Evolutionary conservation across 2,797 vertebrate species (phyloP), one percentile per base, ranked within the genome.

Genomic region (Megalops cyprinoides): DNA sequence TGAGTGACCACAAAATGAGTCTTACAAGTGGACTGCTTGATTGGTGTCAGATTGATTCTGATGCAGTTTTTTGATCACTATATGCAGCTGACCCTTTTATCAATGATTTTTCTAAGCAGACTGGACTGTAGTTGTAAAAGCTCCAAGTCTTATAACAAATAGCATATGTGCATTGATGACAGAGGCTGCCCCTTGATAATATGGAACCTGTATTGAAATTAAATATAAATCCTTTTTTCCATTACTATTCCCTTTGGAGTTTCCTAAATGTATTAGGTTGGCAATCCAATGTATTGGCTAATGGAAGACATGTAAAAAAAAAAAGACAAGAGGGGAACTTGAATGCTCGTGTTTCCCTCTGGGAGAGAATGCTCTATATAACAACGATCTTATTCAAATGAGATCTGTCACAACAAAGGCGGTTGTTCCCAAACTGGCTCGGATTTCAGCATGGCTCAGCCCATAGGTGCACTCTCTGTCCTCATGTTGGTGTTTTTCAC

Each of bases 371-470:
- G 20, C 62, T 83, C 82, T 79, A 51, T 76, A 65, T 58, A 62
- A 76, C 78, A 73, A 83, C 60, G 76, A 79, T 65, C 76, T 77
- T 76, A 80, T 85, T 77, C 69, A 74, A 84, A 83, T 83, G 79
- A 76, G 53, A 56, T 78, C 53, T 83, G 78, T 79, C 78, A 83
- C 73, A 83, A 76, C 60, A 83, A 79, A 76, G 82, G 67, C 34
- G 12, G 56, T 20, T 67, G 71, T 71, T 80, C 49, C 37, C 37
- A 20, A 83, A 83, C 48, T 25, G 65, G 48, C 46, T 76, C 78
- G 58, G 44, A 46, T 80, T 53, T 69, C 69, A 39, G n/a, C 25
- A 65, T 37, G 73, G 49, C 34, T 25, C 49, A 76, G 71, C 14
- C 18, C 42, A 60, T 34, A 62, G 46, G 15, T 53, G 34, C 58